Evolutionary conservation across 1,140 invertebrate species (phyloP).

Genomic region (Drosophila elegans): DNA sequence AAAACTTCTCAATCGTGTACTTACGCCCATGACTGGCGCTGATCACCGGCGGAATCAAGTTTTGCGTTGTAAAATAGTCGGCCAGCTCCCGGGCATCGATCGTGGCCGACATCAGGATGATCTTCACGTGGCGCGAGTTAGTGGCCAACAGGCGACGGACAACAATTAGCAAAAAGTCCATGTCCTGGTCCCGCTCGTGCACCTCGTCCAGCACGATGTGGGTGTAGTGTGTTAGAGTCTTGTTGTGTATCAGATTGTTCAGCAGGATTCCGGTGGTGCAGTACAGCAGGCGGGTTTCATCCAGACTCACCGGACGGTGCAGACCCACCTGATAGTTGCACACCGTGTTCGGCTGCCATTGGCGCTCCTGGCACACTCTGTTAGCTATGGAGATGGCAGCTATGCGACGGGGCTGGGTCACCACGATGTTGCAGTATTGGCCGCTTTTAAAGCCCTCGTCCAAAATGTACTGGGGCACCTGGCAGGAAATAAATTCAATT

Average conservation of each 20-base stretch:
- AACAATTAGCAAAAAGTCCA: slow-evolving; percentile 95
- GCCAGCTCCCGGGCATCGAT: slow-evolving; percentile 90
- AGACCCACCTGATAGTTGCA: slow-evolving; percentile 92
- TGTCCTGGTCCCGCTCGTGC: slow-evolving; percentile 97
- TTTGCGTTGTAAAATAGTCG: slow-evolving; percentile 89
- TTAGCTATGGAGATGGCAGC: slow-evolving; percentile 95
- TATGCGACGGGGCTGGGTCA: slow-evolving; percentile 95
- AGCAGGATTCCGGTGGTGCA: slow-evolving; percentile 93
- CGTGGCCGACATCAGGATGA: slow-evolving; percentile 96
- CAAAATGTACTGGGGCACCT: slow-evolving; percentile 94
- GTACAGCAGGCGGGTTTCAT: slow-evolving; percentile 93
- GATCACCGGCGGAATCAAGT: slow-evolving; percentile 86
- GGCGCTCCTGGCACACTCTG: slow-evolving; percentile 92
- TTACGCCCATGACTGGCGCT: slow-evolving; percentile 86
- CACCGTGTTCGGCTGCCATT: slow-evolving; percentile 91
- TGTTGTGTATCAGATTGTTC: slow-evolving; percentile 89
- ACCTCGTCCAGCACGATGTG: slow-evolving; percentile 98
- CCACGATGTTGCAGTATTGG: slow-evolving; percentile 90
- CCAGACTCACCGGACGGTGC: slow-evolving; percentile 37
- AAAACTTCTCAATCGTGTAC: slow-evolving; percentile 88
- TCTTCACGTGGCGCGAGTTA: slow-evolving; percentile 90
- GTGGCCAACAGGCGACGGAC: slow-evolving; percentile 92
- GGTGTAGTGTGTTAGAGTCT: slow-evolving; percentile 90
- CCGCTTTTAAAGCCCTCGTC: slow-evolving; percentile 89
- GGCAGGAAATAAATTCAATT: no score